These are phyloP conservation scores for Ascaphus truei DNA, from an alignment of 2,113 vertebrate species.

Conservation along the genomic window DNA sequence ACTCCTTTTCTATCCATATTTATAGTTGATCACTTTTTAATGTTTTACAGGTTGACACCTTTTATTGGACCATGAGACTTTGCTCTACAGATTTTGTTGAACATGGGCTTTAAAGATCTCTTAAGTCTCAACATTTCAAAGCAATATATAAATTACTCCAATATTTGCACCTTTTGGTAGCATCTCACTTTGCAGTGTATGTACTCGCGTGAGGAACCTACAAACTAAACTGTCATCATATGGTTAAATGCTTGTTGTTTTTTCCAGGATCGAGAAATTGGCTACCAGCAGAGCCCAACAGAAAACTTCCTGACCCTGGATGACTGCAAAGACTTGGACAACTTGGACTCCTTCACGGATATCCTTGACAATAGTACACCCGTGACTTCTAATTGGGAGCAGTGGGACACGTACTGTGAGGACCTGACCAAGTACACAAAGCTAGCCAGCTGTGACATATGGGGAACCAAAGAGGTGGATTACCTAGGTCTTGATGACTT, in stretches of 20 bases:
- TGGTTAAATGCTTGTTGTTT: neutral
- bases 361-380: conserved; percentile 80
- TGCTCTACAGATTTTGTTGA: no score
- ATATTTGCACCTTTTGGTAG: no score
- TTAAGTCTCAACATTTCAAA: no score
- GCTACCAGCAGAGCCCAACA: conserved; percentile 87
- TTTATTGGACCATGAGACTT: no score
- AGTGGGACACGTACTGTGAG: conserved; percentile 98
- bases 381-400: conserved; percentile 86
- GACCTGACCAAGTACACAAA: conserved; percentile 96
- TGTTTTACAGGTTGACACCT: no score
- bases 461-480: conserved; percentile 98
- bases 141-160: no score
- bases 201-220: no score
- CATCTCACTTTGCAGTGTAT: no score
- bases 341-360: conserved; percentile 81
- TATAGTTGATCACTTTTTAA: no score
- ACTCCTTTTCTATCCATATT: no score
- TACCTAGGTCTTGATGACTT: conserved; percentile 95
- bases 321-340: conserved; percentile 86
- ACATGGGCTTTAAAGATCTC: no score
- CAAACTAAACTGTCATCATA: no score
- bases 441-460: conserved; percentile 95
- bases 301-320: conserved; percentile 79
- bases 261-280: conserved; percentile 88